A percentile compares a stretch with the other conserved stretches of the same genome.
phyloP scores from a whole-genome alignment of 2,797 vertebrate genomes.

The Halcyon chelicuti region DNA sequence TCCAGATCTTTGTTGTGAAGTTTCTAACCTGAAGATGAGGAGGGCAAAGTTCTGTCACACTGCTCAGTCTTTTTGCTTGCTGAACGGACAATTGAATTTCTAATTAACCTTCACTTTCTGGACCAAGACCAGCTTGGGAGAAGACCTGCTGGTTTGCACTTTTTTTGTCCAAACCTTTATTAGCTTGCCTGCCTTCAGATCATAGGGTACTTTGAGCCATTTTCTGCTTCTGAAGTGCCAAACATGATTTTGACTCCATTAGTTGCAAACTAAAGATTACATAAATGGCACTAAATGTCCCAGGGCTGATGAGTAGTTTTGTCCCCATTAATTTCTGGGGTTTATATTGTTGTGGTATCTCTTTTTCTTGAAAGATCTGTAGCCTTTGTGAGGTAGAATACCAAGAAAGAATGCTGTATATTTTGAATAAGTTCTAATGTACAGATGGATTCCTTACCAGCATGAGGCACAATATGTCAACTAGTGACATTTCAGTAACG shows the following conservation, averaged over 20 bases:
- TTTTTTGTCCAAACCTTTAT: neutral
- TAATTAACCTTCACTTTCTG: neutral
- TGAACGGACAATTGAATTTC: neutral
- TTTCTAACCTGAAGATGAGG: neutral
- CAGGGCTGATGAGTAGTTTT: neutral
- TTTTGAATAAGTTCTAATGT: conserved; percentile 50
- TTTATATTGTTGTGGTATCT: neutral
- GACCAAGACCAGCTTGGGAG: neutral
- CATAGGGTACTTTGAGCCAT: neutral
- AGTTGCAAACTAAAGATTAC: neutral
- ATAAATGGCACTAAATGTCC: neutral
- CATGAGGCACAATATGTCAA: conserved; percentile 62
- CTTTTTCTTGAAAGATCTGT: neutral
- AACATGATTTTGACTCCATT: neutral
- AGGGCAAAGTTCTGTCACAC: neutral
- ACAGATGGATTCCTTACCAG: conserved; percentile 67
- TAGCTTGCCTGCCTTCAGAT: neutral
- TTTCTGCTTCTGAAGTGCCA: neutral
- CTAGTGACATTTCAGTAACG: conserved; percentile 40
- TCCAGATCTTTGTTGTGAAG: neutral
- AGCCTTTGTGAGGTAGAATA: neutral
- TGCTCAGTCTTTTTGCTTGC: neutral
- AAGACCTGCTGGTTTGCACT: neutral
- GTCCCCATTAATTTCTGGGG: neutral
- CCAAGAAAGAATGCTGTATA: conserved; percentile 22